Conservation (phyloP, 92 coral and sea anemone genomes). For the Porites lobata region DNA sequence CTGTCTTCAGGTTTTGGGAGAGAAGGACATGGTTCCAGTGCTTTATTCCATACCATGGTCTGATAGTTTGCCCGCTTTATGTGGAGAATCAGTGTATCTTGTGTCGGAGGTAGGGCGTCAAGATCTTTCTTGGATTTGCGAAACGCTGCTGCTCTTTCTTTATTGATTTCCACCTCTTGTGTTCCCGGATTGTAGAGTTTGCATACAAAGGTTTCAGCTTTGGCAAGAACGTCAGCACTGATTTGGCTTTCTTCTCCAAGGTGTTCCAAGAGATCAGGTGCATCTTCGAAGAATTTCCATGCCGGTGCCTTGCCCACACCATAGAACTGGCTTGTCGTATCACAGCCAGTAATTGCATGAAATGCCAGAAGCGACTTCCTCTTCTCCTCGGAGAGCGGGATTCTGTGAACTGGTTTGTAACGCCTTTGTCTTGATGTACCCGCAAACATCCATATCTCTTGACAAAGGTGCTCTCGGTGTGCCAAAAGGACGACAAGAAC, state of each 20-base stretch:
- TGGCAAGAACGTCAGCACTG: conserved; percentile 39
- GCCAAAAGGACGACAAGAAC: too few species aligned
- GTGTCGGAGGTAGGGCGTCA: conserved; percentile 72
- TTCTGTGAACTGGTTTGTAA: conserved; percentile 53
- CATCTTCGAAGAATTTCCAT: conserved; percentile 40
- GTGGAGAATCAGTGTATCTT: conserved; percentile 69
- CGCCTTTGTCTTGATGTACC: conserved; percentile 27
- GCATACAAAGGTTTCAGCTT: conserved; percentile 80
- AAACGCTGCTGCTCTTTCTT: conserved; percentile 68
- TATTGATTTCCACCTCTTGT: conserved; percentile 45
- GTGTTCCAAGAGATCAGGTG: neutral
- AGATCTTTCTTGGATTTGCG: conserved; percentile 51
- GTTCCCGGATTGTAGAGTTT: conserved; percentile 59
- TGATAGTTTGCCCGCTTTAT: conserved; percentile 55
- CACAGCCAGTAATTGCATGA: too few species aligned
- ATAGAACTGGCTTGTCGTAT: too few species aligned
- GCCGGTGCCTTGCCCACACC: neutral
- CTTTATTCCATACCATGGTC: conserved; percentile 55
- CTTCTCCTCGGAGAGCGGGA: too few species aligned
- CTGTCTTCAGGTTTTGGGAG: conserved; percentile 42
- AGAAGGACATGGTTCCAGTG: conserved; percentile 46
- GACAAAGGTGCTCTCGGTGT: too few species aligned
- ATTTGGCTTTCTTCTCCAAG: neutral
- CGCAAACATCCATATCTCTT: too few species aligned
- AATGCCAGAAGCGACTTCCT: too few species aligned